Evolutionary conservation across 2,113 vertebrate species (phyloP).

Genomic region (Chaetorhynchus papuensis): DNA sequence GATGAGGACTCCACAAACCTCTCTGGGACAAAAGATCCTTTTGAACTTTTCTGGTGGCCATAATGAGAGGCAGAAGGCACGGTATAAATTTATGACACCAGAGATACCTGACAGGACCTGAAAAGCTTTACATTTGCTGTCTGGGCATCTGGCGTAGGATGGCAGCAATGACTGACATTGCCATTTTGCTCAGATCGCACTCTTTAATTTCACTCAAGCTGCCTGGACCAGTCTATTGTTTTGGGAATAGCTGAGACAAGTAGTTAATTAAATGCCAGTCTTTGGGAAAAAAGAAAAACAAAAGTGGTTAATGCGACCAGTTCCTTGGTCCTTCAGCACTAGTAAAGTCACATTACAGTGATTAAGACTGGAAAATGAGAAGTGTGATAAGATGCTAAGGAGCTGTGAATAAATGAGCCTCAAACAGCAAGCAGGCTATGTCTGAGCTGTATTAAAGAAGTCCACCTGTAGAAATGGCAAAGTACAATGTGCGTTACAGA

Average conservation of each 20-base stretch:
- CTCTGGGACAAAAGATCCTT: background rate
- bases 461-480: background rate
- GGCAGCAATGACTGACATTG: background rate
- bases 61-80: background rate
- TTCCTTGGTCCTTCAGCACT: background rate
- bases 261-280: constrained; percentile 50
- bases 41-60: background rate
- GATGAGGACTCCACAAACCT: background rate
- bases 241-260: constrained; percentile 40
- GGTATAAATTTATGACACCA: background rate
- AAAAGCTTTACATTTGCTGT: constrained; percentile 2
- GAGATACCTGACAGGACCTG: background rate
- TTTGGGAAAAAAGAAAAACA: background rate
- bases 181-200: constrained; percentile 26
- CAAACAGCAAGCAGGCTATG: background rate
- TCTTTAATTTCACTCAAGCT: constrained; percentile 53
- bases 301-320: background rate
- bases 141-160: background rate
- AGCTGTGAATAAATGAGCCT: background rate
- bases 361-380: constrained; percentile 22
- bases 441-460: background rate
- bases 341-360: background rate
- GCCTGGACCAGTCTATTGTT: constrained; percentile 3
- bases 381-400: background rate
- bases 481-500: background rate